phyloP scores from a whole-genome alignment of 2,113 vertebrate species.

The Strigops habroptila region DNA sequence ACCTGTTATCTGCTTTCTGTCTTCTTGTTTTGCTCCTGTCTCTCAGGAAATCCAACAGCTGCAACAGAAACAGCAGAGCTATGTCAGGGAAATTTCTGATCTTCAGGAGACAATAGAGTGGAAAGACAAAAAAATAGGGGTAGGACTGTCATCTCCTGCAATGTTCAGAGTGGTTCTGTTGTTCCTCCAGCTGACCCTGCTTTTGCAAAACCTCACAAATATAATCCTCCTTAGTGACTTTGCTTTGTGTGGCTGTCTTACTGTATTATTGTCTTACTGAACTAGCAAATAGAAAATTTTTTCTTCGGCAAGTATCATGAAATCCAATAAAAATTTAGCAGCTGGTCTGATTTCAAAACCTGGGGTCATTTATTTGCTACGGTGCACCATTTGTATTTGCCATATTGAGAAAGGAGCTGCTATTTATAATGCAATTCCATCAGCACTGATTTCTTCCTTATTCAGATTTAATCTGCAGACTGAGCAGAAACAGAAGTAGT shows the following conservation, averaged over 20 bases:
- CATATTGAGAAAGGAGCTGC: neutral
- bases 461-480: neutral
- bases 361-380: neutral
- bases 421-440: constrained; percentile 20
- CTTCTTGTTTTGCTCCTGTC: constrained; percentile 49
- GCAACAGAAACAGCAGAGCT: constrained; percentile 84
- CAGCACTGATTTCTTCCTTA: neutral
- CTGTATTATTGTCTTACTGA: neutral
- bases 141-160: constrained; percentile 60
- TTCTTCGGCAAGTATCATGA: neutral
- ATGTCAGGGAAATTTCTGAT: constrained; percentile 87
- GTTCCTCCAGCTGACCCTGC: neutral
- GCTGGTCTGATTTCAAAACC: neutral
- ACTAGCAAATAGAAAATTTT: neutral
- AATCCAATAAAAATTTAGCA: constrained; percentile 32
- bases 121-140: constrained; percentile 95
- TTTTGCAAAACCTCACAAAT: neutral
- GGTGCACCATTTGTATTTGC: neutral
- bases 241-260: neutral
- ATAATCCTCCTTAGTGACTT: neutral
- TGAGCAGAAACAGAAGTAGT: constrained; percentile 13
- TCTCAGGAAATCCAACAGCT: constrained; percentile 86
- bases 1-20: constrained; percentile 59
- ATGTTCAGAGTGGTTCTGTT: neutral
- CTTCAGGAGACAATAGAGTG: constrained; percentile 94